Evolutionary conservation across 2,797 vertebrate species (phyloP).

Genomic region (Varecia variegata): DNA sequence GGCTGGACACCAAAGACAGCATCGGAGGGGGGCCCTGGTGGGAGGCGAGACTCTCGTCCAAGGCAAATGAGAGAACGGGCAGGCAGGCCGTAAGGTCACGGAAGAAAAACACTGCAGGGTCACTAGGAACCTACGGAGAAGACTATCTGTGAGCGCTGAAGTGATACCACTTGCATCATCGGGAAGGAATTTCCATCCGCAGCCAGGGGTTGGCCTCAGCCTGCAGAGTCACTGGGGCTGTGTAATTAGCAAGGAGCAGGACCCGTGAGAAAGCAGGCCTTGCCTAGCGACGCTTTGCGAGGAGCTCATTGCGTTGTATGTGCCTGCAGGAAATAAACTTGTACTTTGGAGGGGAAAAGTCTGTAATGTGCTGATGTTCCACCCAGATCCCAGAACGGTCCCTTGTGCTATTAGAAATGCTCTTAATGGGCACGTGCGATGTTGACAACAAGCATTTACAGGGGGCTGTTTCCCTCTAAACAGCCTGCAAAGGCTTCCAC

Average conservation of each 20-base stretch:
- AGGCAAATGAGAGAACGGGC: background rate
- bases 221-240: accelerated
- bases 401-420: accelerated
- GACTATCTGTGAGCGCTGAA: accelerated
- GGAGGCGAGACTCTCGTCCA: background rate
- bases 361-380: accelerated
- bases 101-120: background rate
- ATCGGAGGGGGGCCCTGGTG: background rate
- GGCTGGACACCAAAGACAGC: background rate
- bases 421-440: accelerated
- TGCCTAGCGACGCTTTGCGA: accelerated
- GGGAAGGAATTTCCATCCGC: background rate
- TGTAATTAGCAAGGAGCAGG: accelerated
- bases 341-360: background rate
- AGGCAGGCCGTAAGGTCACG: accelerated
- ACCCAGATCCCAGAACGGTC: accelerated
- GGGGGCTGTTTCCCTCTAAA: background rate
- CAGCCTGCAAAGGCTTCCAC: background rate
- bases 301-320: accelerated
- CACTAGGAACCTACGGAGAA: accelerated
- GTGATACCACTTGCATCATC: accelerated
- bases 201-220: too few species aligned
- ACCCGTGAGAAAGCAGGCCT: accelerated
- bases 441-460: background rate
- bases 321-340: too few species aligned